phyloP scores from a whole-genome alignment of 1,140 invertebrate genomes.

The Apis cerana region DNA sequence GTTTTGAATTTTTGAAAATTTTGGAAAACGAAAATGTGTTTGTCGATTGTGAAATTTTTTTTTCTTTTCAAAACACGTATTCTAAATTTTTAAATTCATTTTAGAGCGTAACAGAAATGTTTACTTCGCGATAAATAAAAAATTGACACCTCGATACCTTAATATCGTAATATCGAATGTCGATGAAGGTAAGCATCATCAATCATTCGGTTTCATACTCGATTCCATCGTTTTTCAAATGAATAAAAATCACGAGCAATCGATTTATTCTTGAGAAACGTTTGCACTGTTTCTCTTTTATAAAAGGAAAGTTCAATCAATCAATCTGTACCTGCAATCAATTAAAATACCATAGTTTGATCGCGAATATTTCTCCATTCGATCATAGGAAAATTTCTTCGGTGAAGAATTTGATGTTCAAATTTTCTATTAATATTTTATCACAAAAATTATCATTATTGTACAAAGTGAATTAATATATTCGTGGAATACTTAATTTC shows the following conservation, averaged over 20 bases:
- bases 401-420: not conserved
- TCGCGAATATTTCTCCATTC: not conserved
- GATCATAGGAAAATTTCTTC: not conserved
- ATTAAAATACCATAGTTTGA: not conserved
- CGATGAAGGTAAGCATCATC: slow-evolving; percentile 1
- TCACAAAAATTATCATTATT: too few relatives aligned
- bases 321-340: not conserved
- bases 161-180: not conserved
- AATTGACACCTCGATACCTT: not conserved
- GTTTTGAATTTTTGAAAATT: too few relatives aligned
- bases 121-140: not conserved
- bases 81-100: not conserved
- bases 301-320: not conserved
- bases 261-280: not conserved
- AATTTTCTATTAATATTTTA: too few relatives aligned
- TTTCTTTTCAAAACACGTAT: not conserved
- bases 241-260: slow-evolving; percentile 21
- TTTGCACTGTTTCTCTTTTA: not conserved
- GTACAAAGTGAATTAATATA: too few relatives aligned
- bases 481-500: too few relatives aligned
- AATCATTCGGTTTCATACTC: slow-evolving; percentile 10
- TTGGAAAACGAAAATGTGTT: not conserved
- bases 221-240: not conserved
- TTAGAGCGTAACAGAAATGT: not conserved
- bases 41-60: not conserved